Percentiles rank a stretch among this genome's conserved stretches.
Conservation (phyloP, 2,113 vertebrate genomes). For the Myiopsitta monachus region DNA sequence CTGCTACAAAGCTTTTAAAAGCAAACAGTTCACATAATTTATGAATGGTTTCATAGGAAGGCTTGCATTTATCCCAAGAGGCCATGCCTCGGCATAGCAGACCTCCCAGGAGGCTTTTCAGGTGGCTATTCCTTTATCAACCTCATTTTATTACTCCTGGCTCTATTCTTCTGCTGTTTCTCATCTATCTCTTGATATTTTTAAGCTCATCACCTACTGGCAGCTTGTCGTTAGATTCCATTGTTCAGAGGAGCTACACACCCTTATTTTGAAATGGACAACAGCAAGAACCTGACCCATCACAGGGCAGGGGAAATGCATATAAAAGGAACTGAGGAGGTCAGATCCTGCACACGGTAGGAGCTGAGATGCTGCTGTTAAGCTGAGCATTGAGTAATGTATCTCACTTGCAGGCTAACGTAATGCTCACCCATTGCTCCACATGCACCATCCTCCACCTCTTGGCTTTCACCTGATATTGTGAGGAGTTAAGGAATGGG, state of each 20-base stretch:
- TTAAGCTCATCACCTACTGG: not conserved
- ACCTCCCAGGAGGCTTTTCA: conserved; percentile 38
- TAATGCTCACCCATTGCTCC: not conserved
- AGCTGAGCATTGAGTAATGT: not conserved
- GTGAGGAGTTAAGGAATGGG: not conserved
- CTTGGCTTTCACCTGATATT: not conserved
- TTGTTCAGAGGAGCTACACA: not conserved
- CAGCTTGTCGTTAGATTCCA: not conserved
- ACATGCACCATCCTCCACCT: not conserved
- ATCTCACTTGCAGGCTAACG: not conserved
- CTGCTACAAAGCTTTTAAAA: conserved; percentile 18
- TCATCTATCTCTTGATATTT: not conserved
- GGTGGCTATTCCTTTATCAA: conserved; percentile 24
- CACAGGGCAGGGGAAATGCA: not conserved
- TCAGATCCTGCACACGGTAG: not conserved
- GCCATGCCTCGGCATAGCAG: not conserved
- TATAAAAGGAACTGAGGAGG: not conserved
- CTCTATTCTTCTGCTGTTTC: not conserved
- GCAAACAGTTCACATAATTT: conserved; percentile 49
- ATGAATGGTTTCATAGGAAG: conserved; percentile 14
- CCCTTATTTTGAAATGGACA: not conserved
- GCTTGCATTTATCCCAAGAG: conserved; percentile 1
- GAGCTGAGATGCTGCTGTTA: not conserved
- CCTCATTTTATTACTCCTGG: not conserved
- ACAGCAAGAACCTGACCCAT: not conserved